Conservation (phyloP, 30 jellyfish, hydroid and myxozoan genomes). For the Phacellophora camtschatica region DNA sequence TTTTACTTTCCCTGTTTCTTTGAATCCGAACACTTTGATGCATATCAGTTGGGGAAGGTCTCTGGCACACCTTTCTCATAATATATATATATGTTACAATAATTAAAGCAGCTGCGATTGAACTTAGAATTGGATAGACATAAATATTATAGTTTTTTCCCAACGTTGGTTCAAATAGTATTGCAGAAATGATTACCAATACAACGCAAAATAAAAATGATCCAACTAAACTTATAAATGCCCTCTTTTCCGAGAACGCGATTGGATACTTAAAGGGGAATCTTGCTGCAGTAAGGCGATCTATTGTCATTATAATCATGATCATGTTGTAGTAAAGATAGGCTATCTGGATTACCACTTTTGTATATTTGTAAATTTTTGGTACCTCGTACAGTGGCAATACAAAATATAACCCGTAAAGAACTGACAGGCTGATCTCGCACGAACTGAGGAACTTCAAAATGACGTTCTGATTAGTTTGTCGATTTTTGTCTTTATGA, state of each 20-base stretch:
- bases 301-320: background rate
- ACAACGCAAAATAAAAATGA: background rate
- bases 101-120: background rate
- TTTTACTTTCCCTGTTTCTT: background rate
- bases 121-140: background rate
- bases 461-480: background rate
- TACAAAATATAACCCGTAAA: too few relatives aligned
- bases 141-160: background rate
- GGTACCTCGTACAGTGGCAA: too few relatives aligned
- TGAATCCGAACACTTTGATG: background rate
- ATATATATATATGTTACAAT: background rate
- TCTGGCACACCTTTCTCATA: background rate
- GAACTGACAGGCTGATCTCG: background rate
- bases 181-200: background rate
- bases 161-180: too few relatives aligned
- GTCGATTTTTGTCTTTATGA: background rate
- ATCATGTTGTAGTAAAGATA: background rate
- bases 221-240: background rate
- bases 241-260: background rate
- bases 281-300: background rate
- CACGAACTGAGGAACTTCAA: background rate
- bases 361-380: too few relatives aligned
- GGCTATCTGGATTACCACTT: background rate
- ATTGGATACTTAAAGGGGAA: background rate
- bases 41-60: background rate